Percentiles rank a stretch among this genome's conserved stretches.
These are phyloP conservation scores for Nycticebus coucang DNA, from an alignment of 2,113 vertebrate species.

Conservation along the genomic window DNA sequence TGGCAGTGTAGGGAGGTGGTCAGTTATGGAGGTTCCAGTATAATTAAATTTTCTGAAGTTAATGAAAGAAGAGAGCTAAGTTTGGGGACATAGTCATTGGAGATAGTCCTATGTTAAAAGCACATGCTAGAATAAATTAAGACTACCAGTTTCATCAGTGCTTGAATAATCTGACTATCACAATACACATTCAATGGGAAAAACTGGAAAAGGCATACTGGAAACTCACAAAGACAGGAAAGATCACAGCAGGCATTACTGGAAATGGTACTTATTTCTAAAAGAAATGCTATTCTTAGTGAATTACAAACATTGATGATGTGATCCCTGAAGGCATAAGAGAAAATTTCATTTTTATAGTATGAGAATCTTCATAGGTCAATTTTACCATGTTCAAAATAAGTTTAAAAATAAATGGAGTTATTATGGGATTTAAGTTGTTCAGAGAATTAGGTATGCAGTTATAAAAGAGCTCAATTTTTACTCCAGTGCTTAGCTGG, in stretches of 20 bases:
- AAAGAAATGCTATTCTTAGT: conserved; percentile 38
- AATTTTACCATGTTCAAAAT: neutral
- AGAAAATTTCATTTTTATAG: conserved; percentile 41
- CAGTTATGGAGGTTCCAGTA: too few species aligned
- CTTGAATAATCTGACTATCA: neutral
- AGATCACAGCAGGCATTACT: neutral
- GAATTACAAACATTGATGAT: conserved; percentile 50
- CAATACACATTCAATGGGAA: neutral
- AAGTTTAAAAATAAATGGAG: conserved; percentile 31
- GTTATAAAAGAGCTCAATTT: conserved; percentile 23
- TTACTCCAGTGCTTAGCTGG: neutral
- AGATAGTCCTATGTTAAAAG: conserved; percentile 42
- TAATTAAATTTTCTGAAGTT: neutral
- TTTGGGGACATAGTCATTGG: neutral
- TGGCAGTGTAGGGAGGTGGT: too few species aligned
- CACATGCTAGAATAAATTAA: neutral
- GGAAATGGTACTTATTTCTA: neutral
- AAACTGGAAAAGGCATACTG: neutral
- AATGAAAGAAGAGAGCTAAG: conserved; percentile 16
- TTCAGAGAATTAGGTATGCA: neutral
- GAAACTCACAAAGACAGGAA: neutral
- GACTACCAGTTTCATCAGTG: neutral
- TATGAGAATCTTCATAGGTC: conserved; percentile 15
- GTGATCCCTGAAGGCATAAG: conserved; percentile 30
- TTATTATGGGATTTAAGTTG: neutral